phyloP scores from a whole-genome alignment of 2,113 vertebrate genomes.

The Engystomops pustulosus region DNA sequence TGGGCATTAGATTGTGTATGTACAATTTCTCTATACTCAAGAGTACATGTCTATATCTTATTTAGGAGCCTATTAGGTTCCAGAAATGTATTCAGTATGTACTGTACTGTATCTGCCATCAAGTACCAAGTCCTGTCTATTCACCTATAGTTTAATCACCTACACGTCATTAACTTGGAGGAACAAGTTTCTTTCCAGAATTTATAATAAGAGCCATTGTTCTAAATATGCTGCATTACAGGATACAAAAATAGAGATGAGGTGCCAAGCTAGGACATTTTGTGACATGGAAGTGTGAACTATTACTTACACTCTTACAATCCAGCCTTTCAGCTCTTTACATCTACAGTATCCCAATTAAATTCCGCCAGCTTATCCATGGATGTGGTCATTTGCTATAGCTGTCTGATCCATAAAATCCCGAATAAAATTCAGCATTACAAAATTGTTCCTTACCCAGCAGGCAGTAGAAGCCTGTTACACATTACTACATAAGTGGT shows the following conservation, averaged over 20 bases:
- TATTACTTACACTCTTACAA: constrained; percentile 31
- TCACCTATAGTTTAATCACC: neutral
- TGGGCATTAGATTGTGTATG: no score
- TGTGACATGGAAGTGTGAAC: constrained; percentile 46
- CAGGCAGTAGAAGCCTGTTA: constrained; percentile 33
- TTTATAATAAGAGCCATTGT: constrained; percentile 23
- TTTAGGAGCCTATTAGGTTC: neutral
- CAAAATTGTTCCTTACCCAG: constrained; percentile 45
- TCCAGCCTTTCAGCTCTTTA: constrained; percentile 41
- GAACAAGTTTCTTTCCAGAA: neutral
- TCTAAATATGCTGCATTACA: constrained; percentile 3
- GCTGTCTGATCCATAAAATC: constrained; percentile 50
- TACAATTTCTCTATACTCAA: no score
- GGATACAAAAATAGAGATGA: constrained; percentile 38
- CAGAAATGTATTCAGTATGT: neutral
- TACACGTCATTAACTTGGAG: neutral
- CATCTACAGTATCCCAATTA: constrained; percentile 41
- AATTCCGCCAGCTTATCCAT: constrained; percentile 43
- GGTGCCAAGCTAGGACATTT: constrained; percentile 44
- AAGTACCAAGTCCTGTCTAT: neutral
- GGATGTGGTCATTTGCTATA: constrained; percentile 46
- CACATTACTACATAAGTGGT: constrained; percentile 44
- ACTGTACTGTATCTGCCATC: neutral
- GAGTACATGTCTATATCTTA: neutral
- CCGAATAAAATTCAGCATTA: constrained; percentile 44